phyloP scores from a whole-genome alignment of 2,113 vertebrate species.

The Phyllopteryx taeniolatus region DNA sequence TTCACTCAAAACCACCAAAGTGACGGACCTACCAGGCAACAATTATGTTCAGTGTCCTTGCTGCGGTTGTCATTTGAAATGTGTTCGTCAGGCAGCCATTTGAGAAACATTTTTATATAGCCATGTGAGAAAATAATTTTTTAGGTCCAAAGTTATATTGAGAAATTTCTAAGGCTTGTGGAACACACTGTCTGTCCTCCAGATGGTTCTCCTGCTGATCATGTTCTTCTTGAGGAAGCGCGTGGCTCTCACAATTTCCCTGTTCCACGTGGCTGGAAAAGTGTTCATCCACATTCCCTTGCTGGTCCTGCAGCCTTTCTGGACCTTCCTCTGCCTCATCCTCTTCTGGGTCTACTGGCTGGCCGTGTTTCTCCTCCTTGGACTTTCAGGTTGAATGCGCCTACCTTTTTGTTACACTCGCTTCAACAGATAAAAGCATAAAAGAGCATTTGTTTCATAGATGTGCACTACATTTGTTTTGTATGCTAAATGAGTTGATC shows the following conservation, averaged over 20 bases:
- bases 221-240: constrained; percentile 95
- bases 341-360: constrained; percentile 97
- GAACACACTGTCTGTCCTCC: constrained; percentile 17
- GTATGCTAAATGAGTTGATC: not conserved
- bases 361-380: constrained; percentile 88
- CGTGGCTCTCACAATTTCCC: constrained; percentile 91
- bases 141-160: not conserved
- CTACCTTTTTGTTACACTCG: not conserved
- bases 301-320: constrained; percentile 91
- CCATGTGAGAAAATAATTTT: not conserved
- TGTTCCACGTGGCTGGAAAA: constrained; percentile 96
- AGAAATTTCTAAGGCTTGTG: not conserved
- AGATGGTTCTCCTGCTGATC: constrained; percentile 89
- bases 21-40: too few species aligned
- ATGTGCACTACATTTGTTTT: not conserved
- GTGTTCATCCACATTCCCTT: constrained; percentile 92
- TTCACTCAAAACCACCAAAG: too few species aligned
- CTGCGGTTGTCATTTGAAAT: too few species aligned
- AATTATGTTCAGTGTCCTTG: too few species aligned
- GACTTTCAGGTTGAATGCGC: constrained; percentile 80
- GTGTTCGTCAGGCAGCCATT: too few species aligned
- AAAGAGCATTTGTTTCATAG: not conserved
- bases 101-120: too few species aligned
- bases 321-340: constrained; percentile 93
- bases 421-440: not conserved